These are phyloP conservation scores for Sebastolobus alascanus DNA, from an alignment of 2,797 vertebrate species.

Conservation along the genomic window DNA sequence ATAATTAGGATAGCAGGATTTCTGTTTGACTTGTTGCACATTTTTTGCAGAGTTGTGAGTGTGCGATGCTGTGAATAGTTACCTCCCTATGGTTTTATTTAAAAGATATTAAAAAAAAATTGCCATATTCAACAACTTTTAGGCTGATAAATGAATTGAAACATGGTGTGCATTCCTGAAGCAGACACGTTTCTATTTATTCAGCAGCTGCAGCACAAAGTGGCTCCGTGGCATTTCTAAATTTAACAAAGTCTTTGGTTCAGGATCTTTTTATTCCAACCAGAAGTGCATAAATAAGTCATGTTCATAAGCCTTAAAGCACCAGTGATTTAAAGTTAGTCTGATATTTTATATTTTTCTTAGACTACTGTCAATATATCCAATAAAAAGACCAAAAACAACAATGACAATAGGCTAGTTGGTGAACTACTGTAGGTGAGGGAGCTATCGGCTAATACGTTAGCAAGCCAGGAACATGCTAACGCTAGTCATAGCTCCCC, in stretches of 20 bases:
- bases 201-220: constrained; percentile 35
- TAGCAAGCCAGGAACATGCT: no score
- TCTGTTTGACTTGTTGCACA: constrained; percentile 3
- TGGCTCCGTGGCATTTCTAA: constrained; percentile 27
- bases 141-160: background rate
- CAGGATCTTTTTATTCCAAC: background rate
- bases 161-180: constrained; percentile 17
- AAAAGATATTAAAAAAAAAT: background rate
- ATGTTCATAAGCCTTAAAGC: constrained; percentile 20
- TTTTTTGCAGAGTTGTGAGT: background rate
- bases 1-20: background rate
- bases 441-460: no score
- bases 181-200: background rate
- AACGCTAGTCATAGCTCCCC: no score
- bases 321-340: background rate
- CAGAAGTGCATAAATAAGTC: background rate
- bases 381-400: background rate
- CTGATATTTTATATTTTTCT: no score
- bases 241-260: constrained; percentile 28
- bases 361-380: no score
- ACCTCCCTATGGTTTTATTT: background rate
- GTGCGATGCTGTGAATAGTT: background rate
- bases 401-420: background rate
- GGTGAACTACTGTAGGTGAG: no score
- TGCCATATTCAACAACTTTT: background rate